Conservation (phyloP, 2,888 invertebrate species). For the Ochropleura plecta region DNA sequence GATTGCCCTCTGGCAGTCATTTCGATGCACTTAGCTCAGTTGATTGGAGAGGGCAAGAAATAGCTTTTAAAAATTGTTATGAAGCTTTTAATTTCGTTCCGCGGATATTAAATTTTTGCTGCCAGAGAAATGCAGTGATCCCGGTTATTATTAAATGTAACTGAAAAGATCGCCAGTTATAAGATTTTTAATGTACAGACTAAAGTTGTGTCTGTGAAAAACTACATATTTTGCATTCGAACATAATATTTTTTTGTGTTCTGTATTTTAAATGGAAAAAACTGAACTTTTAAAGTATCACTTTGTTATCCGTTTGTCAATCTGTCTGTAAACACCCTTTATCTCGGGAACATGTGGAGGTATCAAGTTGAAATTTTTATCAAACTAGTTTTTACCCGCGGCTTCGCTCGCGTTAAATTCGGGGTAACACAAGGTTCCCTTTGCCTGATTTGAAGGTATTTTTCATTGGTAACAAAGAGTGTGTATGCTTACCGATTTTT, state of each 20-base stretch:
- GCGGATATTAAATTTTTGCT: constrained; percentile 38
- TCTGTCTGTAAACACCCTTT: too few species aligned
- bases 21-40: constrained; percentile 38
- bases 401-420: too few species aligned
- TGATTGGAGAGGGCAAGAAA: constrained; percentile 40
- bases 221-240: background rate
- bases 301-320: too few species aligned
- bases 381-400: too few species aligned
- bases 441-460: too few species aligned
- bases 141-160: constrained; percentile 12
- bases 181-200: background rate
- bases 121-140: background rate
- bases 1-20: constrained; percentile 37
- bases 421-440: too few species aligned
- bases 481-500: too few species aligned
- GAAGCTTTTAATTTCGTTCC: constrained; percentile 34
- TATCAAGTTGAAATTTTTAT: too few species aligned
- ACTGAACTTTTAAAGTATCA: too few species aligned
- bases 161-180: background rate
- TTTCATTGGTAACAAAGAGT: too few species aligned
- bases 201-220: background rate
- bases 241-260: background rate
- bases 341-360: too few species aligned
- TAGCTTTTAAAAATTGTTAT: constrained; percentile 32
- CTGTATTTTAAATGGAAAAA: background rate